A percentile compares a stretch with the other conserved stretches of the same genome.
phyloP scores from a whole-genome alignment of 2,113 vertebrate species.

The Pontoporia blainvillei region DNA sequence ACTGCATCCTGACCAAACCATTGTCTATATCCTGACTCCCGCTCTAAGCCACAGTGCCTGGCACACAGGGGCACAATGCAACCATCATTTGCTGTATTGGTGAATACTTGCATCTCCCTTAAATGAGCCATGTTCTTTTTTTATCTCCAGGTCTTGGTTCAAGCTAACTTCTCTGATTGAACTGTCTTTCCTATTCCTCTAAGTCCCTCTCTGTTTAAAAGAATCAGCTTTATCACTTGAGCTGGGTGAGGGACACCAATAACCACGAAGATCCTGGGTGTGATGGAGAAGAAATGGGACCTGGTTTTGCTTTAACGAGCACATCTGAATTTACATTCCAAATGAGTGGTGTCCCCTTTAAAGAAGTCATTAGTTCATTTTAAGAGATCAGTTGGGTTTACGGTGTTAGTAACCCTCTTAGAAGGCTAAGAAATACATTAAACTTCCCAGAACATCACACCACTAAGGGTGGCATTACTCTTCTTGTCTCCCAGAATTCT shows the following conservation, averaged over 20 bases:
- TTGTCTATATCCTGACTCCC: neutral
- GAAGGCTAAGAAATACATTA: neutral
- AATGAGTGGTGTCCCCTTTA: neutral
- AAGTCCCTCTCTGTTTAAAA: neutral
- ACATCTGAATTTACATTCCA: neutral
- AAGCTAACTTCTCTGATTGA: neutral
- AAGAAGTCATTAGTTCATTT: neutral
- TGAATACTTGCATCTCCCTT: neutral
- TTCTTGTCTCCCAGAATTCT: neutral
- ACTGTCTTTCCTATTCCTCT: neutral
- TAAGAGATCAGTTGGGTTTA: neutral
- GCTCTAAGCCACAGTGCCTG: neutral
- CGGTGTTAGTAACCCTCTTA: neutral
- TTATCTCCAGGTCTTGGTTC: neutral
- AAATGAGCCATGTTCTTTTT: neutral
- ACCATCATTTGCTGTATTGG: neutral
- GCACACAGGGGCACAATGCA: rapidly evolving
- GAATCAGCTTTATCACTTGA: neutral
- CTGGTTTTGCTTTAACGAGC: neutral
- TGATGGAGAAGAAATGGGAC: neutral
- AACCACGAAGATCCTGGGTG: neutral
- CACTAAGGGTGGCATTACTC: neutral
- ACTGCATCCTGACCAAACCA: neutral
- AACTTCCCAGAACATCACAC: neutral
- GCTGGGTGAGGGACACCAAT: neutral